Evolutionary conservation across 2,113 vertebrate species (phyloP).

Genomic region (Corvus moneduloides): DNA sequence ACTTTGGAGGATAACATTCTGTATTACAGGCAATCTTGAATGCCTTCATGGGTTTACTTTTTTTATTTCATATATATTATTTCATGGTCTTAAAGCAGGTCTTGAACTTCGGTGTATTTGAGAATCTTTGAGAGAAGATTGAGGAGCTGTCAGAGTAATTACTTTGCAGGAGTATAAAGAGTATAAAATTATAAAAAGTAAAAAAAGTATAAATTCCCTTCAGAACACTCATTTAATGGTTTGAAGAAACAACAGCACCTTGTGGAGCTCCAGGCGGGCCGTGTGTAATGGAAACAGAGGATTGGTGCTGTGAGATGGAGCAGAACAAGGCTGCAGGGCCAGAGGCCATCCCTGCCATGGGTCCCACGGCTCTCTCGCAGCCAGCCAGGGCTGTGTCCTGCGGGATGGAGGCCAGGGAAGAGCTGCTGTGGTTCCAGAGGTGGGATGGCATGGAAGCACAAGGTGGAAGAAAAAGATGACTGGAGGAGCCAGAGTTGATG

Average conservation of each 20-base stretch:
- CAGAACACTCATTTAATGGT: background rate
- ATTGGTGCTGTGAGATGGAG: background rate
- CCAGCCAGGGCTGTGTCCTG: background rate
- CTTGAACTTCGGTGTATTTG: background rate
- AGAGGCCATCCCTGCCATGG: too few species aligned
- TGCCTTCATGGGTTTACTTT: background rate
- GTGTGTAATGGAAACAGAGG: background rate
- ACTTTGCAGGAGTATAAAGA: background rate
- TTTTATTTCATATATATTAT: background rate
- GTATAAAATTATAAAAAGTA: too few species aligned
- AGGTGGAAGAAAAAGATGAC: background rate
- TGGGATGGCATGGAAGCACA: background rate
- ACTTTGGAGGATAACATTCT: background rate
- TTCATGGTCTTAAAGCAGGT: background rate
- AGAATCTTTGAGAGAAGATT: background rate
- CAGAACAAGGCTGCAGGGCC: background rate
- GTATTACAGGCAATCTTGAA: background rate
- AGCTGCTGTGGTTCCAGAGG: background rate
- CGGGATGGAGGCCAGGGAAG: accelerated
- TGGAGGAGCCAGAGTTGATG: background rate
- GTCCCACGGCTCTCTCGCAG: background rate
- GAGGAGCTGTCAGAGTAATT: background rate
- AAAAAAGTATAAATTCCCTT: background rate
- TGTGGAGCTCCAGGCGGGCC: background rate
- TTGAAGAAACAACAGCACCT: background rate